These are phyloP conservation scores for Pseudomyrmex pallidus DNA, from an alignment of 1,140 invertebrate genomes.

Conservation along the genomic window DNA sequence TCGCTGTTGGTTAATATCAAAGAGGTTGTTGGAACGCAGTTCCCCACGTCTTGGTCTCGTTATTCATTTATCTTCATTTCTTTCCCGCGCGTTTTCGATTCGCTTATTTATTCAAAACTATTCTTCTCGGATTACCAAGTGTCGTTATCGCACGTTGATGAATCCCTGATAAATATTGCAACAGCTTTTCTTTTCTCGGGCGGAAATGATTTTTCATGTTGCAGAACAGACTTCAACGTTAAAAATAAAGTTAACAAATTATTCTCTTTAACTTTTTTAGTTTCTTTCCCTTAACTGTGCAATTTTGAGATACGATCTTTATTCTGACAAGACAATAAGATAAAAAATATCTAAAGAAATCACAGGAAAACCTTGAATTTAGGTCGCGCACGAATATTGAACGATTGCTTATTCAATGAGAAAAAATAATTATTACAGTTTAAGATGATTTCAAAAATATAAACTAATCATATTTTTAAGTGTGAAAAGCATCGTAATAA, in stretches of 20 bases:
- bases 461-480: too few species aligned
- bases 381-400: too few species aligned
- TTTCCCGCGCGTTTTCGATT: background rate
- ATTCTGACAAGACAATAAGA: background rate
- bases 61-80: constrained; percentile 51
- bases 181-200: background rate
- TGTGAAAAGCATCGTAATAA: background rate
- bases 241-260: constrained; percentile 12
- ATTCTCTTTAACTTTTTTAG: background rate
- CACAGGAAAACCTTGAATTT: too few species aligned
- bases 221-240: constrained; percentile 15
- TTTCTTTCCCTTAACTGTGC: too few species aligned
- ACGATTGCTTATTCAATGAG: too few species aligned
- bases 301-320: too few species aligned
- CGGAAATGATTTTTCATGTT: background rate
- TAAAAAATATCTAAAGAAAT: too few species aligned
- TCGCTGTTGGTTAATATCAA: constrained; percentile 23
- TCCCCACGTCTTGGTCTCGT: background rate
- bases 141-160: constrained; percentile 31
- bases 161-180: constrained; percentile 38
- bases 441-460: too few species aligned
- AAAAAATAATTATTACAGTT: too few species aligned
- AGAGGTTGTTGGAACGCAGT: constrained; percentile 3
- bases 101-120: constrained; percentile 55
- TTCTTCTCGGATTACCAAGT: constrained; percentile 24